Percentiles rank a stretch among this genome's conserved stretches.
Evolutionary conservation across 2,113 vertebrate genomes (phyloP).

Genomic region (Saguinus imperator): DNA sequence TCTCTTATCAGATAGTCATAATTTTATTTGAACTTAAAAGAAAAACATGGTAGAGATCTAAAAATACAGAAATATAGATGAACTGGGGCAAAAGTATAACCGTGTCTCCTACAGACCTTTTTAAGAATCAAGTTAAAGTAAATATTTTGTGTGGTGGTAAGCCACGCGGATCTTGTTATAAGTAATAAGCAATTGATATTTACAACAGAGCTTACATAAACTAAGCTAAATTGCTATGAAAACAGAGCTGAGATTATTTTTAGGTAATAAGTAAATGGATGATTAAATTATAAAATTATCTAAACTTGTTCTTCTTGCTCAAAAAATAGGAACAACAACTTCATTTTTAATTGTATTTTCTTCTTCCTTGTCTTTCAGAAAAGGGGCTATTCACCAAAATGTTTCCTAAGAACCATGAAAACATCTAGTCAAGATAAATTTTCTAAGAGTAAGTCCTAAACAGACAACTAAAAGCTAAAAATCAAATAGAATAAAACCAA

Average conservation of each 20-base stretch:
- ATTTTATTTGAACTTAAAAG: slow-evolving; percentile 28
- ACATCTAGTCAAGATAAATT: slow-evolving; percentile 27
- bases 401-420: neutral
- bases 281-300: neutral
- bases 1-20: neutral
- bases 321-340: neutral
- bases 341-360: slow-evolving; percentile 12
- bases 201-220: neutral
- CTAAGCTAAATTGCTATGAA: neutral
- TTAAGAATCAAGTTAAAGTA: slow-evolving; percentile 19
- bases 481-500: slow-evolving; percentile 31
- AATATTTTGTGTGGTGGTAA: neutral
- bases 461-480: neutral
- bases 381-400: neutral
- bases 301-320: neutral
- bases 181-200: neutral
- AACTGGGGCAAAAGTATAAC: neutral
- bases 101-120: neutral
- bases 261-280: neutral
- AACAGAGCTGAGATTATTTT: neutral
- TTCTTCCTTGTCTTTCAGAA: neutral
- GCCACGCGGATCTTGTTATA: neutral
- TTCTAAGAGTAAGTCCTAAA: slow-evolving; percentile 8
- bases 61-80: neutral
- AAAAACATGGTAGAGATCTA: neutral